phyloP scores from a whole-genome alignment of 2,797 vertebrate species.

The Nannoperca australis region DNA sequence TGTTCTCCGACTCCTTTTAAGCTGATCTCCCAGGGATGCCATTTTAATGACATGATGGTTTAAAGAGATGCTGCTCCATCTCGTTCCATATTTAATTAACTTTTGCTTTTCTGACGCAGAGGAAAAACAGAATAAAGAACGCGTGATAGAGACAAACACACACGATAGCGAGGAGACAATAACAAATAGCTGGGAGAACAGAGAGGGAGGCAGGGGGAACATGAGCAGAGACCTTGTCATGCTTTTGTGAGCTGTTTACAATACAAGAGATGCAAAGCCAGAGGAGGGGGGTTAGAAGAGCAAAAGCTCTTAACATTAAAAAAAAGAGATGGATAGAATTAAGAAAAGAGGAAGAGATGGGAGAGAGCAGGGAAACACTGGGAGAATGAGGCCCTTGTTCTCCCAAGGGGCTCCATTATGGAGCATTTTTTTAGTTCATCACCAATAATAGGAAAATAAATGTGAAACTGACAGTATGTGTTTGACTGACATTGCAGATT shows the following conservation, averaged over 20 bases:
- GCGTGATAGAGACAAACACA: slow-evolving; percentile 86
- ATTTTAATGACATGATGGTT: slow-evolving; percentile 99
- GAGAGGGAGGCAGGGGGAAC: slow-evolving; percentile 87
- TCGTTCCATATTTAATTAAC: slow-evolving; percentile 99
- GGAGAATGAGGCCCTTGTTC: slow-evolving; percentile 37
- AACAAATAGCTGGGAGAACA: slow-evolving; percentile 92
- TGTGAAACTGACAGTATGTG: slow-evolving; percentile 60
- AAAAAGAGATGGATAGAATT: slow-evolving; percentile 30
- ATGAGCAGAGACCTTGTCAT: slow-evolving; percentile 91
- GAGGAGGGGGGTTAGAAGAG: slow-evolving; percentile 34
- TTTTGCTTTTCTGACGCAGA: slow-evolving; percentile 94
- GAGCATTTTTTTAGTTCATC: slow-evolving; percentile 69
- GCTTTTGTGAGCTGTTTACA: slow-evolving; percentile 89
- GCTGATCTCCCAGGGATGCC: slow-evolving; percentile 95
- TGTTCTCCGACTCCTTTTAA: slow-evolving; percentile 98
- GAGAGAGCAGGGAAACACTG: slow-evolving; percentile 19
- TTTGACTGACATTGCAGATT: slow-evolving; percentile 37
- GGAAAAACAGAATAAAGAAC: slow-evolving; percentile 81
- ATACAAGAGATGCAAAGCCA: slow-evolving; percentile 81
- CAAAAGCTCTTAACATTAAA: slow-evolving; percentile 16
- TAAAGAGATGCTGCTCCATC: slow-evolving; percentile 98
- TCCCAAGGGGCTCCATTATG: slow-evolving; percentile 61
- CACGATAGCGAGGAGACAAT: slow-evolving; percentile 93
- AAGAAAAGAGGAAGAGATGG: slow-evolving; percentile 18
- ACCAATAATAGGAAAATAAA: slow-evolving; percentile 63